Base-by-base conservation (phyloP, 2,113 vertebrate species). In the Ornithorhynchus anatinus region DNA sequence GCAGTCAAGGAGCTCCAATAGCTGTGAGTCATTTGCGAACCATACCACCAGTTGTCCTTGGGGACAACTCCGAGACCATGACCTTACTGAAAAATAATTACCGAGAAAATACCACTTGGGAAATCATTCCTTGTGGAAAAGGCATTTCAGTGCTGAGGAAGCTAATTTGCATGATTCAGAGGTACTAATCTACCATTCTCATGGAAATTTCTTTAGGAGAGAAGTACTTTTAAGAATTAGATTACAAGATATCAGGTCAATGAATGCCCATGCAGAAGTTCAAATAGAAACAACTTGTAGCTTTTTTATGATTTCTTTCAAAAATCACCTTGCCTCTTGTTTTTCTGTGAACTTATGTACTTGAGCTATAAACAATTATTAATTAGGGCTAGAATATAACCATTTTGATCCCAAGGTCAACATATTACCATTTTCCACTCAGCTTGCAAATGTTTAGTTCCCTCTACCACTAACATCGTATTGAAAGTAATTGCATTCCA, bases 151-250 rank as follows among this genome's bases (percentile, higher is more conserved):
- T 42, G 31, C 20, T 47, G n/a, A 67, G 29, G 60, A 37, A 31
- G 29, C n/a, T 54, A 17, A 43, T 51, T 50, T 53, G 22, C 37
- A 29, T 22, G 16, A 29, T 33, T 48, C 16, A 17, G 6, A 45
- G 23, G 23, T 51, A 31, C 50, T 50, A 42, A 59, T 61, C 60
- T 63, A 20, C 63, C 31, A 47, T 67, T 68, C 47, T 31, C 16
- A 20, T 10, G 15, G 59, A 59, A 31, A 58, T 6, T 53, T 54
- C 10, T 60, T 64, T 52, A 36, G 33, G n/a, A 35, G 19, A 59
- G 42, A 68, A 68, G 59, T 77, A 44, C 29, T 42, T 70, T 70
- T 73, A 40, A 61, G 32, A 54, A 29, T 77, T 74, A 42, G 57
- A 56, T 31, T 39, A 20, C 8, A 68, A 77, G 53, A 50, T 14